These are phyloP conservation scores for Oceanodroma tethys DNA, from an alignment of 2,113 vertebrate species.

Conservation along the genomic window DNA sequence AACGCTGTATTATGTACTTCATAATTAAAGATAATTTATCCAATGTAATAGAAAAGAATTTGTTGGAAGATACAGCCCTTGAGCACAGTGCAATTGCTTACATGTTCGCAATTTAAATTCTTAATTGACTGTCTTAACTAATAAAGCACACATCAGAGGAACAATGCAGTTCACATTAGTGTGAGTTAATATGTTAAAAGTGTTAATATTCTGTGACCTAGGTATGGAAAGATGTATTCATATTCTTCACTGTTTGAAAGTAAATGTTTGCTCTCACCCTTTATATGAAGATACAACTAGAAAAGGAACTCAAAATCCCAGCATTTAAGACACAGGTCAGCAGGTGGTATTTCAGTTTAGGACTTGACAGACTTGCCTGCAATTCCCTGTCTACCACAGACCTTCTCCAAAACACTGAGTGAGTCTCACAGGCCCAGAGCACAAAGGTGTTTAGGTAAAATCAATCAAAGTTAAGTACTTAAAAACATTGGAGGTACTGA, in stretches of 20 bases:
- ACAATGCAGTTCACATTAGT: not conserved
- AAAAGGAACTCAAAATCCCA: not conserved
- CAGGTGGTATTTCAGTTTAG: not conserved
- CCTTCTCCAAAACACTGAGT: not conserved
- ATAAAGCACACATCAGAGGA: not conserved
- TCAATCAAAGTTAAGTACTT: not conserved
- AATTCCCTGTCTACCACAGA: not conserved
- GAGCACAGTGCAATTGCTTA: not conserved
- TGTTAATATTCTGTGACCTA: too few relatives aligned
- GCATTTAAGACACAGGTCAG: not conserved
- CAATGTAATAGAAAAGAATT: not conserved
- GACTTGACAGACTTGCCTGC: not conserved
- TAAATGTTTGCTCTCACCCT: not conserved
- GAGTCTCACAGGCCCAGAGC: rapidly evolving
- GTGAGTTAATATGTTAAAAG: not conserved
- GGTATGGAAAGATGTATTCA: not conserved
- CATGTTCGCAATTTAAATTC: not conserved
- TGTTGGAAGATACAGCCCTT: not conserved
- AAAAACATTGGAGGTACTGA: not conserved
- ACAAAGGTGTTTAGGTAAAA: not conserved
- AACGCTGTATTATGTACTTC: not conserved
- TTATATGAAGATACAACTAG: not conserved
- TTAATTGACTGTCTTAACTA: not conserved
- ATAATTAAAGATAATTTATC: not conserved
- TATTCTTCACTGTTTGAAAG: not conserved